These are phyloP conservation scores for Podarcis raffonei DNA, from an alignment of 2,113 vertebrate species.

Conservation along the genomic window DNA sequence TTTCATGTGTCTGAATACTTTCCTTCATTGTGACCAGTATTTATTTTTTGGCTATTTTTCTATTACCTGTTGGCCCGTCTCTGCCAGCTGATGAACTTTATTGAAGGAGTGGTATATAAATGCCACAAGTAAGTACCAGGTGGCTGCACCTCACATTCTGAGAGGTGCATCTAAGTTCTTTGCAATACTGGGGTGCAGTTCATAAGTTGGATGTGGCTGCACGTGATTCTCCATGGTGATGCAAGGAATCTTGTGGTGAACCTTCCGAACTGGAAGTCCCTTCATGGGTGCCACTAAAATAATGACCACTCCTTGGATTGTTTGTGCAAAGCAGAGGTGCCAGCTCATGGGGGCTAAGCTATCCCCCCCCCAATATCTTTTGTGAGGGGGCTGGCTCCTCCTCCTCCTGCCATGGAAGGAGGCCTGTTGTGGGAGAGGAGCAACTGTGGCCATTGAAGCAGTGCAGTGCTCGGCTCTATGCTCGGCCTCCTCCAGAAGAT, in stretches of 20 bases:
- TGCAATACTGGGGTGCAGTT: background rate
- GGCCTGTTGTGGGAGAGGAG: too few species aligned
- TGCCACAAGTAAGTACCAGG: background rate
- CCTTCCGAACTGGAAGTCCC: background rate
- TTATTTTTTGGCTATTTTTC: slow-evolving; percentile 33
- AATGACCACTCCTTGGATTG: background rate
- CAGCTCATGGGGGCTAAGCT: too few species aligned
- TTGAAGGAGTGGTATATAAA: background rate
- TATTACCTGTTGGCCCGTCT: background rate
- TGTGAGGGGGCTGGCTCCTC: too few species aligned
- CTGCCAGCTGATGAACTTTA: background rate
- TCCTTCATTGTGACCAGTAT: slow-evolving; percentile 17
- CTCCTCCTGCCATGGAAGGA: too few species aligned
- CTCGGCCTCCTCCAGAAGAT: too few species aligned
- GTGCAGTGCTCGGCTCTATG: too few species aligned
- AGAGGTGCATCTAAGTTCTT: background rate
- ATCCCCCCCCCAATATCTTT: too few species aligned
- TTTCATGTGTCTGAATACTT: background rate
- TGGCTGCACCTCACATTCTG: background rate
- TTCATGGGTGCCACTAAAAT: background rate
- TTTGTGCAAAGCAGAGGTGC: background rate
- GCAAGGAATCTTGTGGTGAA: background rate
- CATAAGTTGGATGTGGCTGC: background rate
- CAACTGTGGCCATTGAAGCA: background rate
- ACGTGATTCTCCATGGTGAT: background rate